Conservation (phyloP, 2,113 vertebrate genomes). For the Centrocercus urophasianus region DNA sequence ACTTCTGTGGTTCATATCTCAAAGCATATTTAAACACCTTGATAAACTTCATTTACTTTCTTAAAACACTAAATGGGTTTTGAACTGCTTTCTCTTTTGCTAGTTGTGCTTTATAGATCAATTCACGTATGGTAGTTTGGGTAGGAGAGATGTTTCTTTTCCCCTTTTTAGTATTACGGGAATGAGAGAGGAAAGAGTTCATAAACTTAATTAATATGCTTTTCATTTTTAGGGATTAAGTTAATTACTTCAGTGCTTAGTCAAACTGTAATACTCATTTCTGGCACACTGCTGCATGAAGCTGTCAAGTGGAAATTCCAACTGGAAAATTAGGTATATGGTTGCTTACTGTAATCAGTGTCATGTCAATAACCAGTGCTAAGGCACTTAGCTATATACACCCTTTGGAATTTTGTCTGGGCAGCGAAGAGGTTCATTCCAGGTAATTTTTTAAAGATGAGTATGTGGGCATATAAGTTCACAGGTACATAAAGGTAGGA, state of each 20-base stretch:
- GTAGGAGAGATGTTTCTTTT: not conserved
- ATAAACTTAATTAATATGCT: slow-evolving; percentile 56
- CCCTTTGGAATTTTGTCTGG: not conserved
- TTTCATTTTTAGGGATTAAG: slow-evolving; percentile 45
- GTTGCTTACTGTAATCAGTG: slow-evolving; percentile 11
- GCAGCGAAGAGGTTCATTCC: not conserved
- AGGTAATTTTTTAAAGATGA: not conserved
- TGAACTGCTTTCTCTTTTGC: slow-evolving; percentile 2
- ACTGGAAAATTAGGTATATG: slow-evolving; percentile 44
- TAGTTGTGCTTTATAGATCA: not conserved
- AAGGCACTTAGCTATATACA: not conserved
- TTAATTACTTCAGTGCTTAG: slow-evolving; percentile 45
- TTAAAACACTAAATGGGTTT: not conserved
- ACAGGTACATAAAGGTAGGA: not conserved
- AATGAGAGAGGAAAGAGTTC: not conserved
- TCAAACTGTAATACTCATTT: slow-evolving; percentile 16
- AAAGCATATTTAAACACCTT: not conserved
- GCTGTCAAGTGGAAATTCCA: slow-evolving; percentile 35
- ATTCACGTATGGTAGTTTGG: slow-evolving; percentile 1
- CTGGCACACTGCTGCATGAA: slow-evolving; percentile 25
- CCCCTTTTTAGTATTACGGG: not conserved
- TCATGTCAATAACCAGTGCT: slow-evolving; percentile 23
- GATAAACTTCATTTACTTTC: not conserved
- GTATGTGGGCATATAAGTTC: not conserved
- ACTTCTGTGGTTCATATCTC: not conserved